Percentiles rank a stretch among this genome's conserved stretches.
These are phyloP conservation scores for Erythrolamprus reginae DNA, from an alignment of 2,113 vertebrate species.

Conservation along the genomic window DNA sequence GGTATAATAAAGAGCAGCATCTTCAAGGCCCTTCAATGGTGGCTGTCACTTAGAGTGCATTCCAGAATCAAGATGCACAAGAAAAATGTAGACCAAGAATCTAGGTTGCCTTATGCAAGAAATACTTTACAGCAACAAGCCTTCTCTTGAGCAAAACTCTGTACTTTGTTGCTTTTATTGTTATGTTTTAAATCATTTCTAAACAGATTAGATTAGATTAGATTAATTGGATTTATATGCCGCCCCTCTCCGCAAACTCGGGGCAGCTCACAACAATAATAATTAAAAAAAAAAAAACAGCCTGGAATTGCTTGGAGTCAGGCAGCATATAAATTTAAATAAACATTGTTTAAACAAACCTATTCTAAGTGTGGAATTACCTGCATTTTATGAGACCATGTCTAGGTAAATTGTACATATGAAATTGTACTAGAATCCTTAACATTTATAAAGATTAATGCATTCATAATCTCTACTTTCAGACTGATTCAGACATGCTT, in stretches of 20 bases:
- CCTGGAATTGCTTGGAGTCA: not conserved
- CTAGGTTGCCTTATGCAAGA: not conserved
- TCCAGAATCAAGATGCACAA: too few species aligned
- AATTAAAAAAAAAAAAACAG: too few species aligned
- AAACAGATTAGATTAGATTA: too few species aligned
- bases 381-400: conserved; percentile 33
- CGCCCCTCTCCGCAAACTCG: too few species aligned
- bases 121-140: not conserved
- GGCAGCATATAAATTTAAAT: not conserved
- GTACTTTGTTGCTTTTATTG: not conserved
- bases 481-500: not conserved
- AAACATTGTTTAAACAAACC: not conserved
- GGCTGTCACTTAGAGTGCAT: too few species aligned
- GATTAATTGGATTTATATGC: too few species aligned
- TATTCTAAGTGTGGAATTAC: conserved; percentile 31
- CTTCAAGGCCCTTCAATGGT: too few species aligned
- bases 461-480: not conserved
- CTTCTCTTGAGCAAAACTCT: not conserved
- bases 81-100: too few species aligned
- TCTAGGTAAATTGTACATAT: conserved; percentile 4
- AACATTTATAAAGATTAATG: not conserved
- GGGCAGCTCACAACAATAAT: too few species aligned
- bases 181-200: not conserved
- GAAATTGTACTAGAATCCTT: not conserved
- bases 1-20: not conserved